Evolutionary conservation across 2,797 vertebrate genomes (phyloP), one percentile per base, ranked within the genome.

Genomic region (Pelodytes ibericus): DNA sequence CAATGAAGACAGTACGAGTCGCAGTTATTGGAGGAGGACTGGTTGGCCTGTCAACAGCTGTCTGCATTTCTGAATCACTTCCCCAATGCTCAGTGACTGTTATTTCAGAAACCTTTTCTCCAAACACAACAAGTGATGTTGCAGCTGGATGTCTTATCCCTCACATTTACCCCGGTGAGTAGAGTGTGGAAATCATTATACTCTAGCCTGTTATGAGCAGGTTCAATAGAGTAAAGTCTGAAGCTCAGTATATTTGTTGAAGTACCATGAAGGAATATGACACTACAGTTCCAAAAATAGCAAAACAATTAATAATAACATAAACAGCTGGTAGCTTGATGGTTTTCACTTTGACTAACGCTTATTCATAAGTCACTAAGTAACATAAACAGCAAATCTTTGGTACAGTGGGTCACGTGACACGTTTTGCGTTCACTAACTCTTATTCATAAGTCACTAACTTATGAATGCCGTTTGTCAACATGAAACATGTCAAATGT

Each of bases 21-120:
- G 94, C 86, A 0, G 93, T 99, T n/a, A 84, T 99, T 0, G 97
- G 96, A 0, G 96, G 93, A 0, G 97, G 97, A 0, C 87, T 98
- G 74, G 47, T 95, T 0, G 97, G 97, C 1, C 81, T 98, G 57
- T 98, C 97, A 74, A 95, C 95, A 0, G 96, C 96, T 0, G 83
- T 96, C 62, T 93, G 92, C 85, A 62, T 98, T 4, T 82, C 82
- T 0, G 90, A 93, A 74, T 56, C 85, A 16, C 87, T 93, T 26
- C 91, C 95, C 2, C 58, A 61, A 36, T 95, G 95, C 83, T 88
- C 90, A 0, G 71, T 98, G 1, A 92, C 92, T 0, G 49, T 99
- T 60, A 66, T 97, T 74, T 87, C 95, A 0, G 94, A 98, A 2
- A 90, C 80, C 75, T 96, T 96, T 84, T 93, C 91, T 49, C 97